phyloP scores from a whole-genome alignment of 35 echinoderm and acorn worm species.

The Nesometra sesokonis region DNA sequence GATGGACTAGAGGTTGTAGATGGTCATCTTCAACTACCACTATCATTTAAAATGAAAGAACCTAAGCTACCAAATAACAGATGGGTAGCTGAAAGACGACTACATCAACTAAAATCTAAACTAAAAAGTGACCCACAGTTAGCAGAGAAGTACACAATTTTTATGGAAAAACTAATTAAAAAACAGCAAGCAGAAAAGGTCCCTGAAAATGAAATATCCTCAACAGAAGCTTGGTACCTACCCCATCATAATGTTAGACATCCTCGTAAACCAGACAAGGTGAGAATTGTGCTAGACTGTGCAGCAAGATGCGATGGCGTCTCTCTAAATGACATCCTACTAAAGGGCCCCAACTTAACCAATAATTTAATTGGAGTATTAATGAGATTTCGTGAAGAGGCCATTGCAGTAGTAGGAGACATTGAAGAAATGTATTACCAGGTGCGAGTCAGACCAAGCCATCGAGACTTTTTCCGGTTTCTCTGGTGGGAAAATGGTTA shows the following conservation, averaged over 20 bases:
- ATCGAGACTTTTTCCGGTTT: slow-evolving; percentile 39
- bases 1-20: background rate
- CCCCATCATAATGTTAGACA: background rate
- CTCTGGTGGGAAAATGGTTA: slow-evolving; percentile 36
- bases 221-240: background rate
- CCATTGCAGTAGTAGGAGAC: slow-evolving; percentile 17
- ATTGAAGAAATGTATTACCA: slow-evolving; percentile 23
- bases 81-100: background rate
- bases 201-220: background rate
- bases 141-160: background rate
- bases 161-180: background rate
- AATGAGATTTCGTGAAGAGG: slow-evolving; percentile 24
- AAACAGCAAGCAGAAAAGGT: background rate
- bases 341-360: slow-evolving; percentile 32
- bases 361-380: slow-evolving; percentile 36
- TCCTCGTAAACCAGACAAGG: background rate
- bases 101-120: background rate
- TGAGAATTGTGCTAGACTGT: background rate
- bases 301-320: background rate
- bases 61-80: background rate
- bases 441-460: background rate
- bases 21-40: background rate
- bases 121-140: background rate
- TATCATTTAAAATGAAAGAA: background rate
- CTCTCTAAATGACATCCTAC: background rate